Percentiles rank a stretch among this genome's conserved stretches.
Evolutionary conservation across 2,797 vertebrate species (phyloP).

Genomic region (Hyperoplus lanceolatus): DNA sequence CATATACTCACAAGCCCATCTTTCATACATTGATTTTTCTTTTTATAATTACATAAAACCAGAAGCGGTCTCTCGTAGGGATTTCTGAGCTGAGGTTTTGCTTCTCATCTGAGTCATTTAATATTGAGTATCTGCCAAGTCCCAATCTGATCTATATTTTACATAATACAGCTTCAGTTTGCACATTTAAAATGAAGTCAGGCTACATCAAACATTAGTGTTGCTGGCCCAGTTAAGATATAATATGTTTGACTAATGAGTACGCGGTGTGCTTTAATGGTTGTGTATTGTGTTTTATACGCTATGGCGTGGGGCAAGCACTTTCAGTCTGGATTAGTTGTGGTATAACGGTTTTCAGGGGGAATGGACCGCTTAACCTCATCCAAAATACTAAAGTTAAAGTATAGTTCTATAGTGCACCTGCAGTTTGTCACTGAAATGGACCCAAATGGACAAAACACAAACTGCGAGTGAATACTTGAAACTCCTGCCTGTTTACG

Average conservation of each 20-base stretch:
- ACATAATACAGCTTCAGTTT: conserved; percentile 17
- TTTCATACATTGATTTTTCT: conserved; percentile 20
- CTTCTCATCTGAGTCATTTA: conserved; percentile 17
- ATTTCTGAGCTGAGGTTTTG: conserved; percentile 22
- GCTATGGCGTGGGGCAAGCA: background rate
- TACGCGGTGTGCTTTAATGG: background rate
- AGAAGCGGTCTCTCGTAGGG: conserved; percentile 7
- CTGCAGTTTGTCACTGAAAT: background rate
- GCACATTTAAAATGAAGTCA: conserved; percentile 2
- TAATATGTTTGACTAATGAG: background rate
- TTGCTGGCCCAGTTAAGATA: background rate
- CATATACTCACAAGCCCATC: conserved; percentile 10
- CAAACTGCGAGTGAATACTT: background rate
- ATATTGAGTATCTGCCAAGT: conserved; percentile 36
- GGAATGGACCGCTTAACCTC: conserved; percentile 1
- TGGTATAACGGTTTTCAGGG: background rate
- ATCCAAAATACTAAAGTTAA: conserved; percentile 9
- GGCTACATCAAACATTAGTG: background rate
- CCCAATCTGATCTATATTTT: conserved; percentile 27
- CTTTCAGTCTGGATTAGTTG: background rate
- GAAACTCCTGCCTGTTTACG: conserved; percentile 2
- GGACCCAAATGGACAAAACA: background rate
- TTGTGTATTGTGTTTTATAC: background rate
- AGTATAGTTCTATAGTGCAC: conserved; percentile 5
- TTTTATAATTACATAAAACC: conserved; percentile 6